Conservation (phyloP, 2,888 invertebrate genomes). For the Rhingia rostrata region DNA sequence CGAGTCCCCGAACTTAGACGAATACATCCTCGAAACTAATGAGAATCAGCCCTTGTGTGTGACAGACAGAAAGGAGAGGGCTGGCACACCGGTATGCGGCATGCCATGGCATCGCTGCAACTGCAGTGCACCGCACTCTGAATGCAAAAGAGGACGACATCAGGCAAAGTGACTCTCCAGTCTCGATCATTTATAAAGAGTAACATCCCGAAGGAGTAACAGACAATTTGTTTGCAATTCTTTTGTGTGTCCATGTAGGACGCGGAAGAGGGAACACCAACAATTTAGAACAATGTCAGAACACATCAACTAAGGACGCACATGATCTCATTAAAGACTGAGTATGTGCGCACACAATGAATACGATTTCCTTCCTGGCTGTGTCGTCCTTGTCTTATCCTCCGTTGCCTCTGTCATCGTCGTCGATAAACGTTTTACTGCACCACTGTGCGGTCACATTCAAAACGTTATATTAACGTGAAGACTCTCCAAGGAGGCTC, state of each 20-base stretch:
- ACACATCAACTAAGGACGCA: conserved; percentile 63
- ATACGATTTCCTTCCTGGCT: conserved; percentile 66
- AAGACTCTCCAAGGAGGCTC: conserved; percentile 41
- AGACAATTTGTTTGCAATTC: conserved; percentile 63
- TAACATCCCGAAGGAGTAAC: conserved; percentile 55
- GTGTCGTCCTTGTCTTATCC: conserved; percentile 19
- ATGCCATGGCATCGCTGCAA: too few species aligned
- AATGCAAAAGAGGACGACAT: conserved; percentile 23
- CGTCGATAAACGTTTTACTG: conserved; percentile 73
- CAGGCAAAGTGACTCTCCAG: conserved; percentile 21
- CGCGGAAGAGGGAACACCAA: conserved; percentile 1
- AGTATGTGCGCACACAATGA: conserved; percentile 64
- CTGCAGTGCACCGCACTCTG: neutral
- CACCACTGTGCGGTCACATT: conserved; percentile 70
- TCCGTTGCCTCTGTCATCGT: conserved; percentile 14
- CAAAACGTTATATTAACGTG: conserved; percentile 64
- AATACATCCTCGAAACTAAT: conserved; percentile 64
- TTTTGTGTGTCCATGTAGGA: conserved; percentile 50
- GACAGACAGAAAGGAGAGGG: conserved; percentile 37
- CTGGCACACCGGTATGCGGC: conserved; percentile 25
- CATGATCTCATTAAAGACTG: conserved; percentile 72
- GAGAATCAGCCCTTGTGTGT: conserved; percentile 62
- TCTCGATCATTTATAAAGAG: conserved; percentile 55
- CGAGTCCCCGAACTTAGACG: conserved; percentile 35
- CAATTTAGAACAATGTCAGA: conserved; percentile 44